phyloP scores from a whole-genome alignment of 2,113 vertebrate genomes.

The Balaeniceps rex region DNA sequence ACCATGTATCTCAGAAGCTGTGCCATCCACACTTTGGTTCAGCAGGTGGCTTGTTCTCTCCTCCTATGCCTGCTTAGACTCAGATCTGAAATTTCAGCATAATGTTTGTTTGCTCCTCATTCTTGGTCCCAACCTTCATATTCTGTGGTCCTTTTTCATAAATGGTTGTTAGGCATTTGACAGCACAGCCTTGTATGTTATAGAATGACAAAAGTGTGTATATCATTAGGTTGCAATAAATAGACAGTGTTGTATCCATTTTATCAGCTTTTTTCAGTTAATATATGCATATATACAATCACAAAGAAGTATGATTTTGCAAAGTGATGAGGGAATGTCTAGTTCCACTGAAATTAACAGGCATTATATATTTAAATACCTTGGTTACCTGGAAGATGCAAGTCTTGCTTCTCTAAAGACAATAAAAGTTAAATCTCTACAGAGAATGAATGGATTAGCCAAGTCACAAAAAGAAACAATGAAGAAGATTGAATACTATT shows the following conservation, averaged over 20 bases:
- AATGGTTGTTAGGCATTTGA: background rate
- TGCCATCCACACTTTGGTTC: background rate
- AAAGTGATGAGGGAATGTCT: background rate
- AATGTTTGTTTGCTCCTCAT: background rate
- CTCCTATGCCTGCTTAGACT: background rate
- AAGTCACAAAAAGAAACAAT: background rate
- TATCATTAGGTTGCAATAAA: background rate
- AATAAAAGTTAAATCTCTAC: background rate
- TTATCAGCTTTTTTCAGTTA: background rate
- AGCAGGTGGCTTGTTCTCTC: background rate
- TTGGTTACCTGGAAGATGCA: background rate
- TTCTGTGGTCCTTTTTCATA: background rate
- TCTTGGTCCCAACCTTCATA: background rate
- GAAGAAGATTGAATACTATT: background rate
- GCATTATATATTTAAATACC: background rate
- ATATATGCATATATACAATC: background rate
- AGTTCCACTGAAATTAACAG: background rate
- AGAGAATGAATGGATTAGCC: background rate
- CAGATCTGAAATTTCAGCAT: background rate
- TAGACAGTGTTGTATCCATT: background rate
- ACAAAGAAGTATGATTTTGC: background rate
- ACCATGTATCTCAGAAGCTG: background rate
- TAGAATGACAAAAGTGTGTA: background rate
- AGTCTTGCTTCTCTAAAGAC: background rate
- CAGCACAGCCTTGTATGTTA: background rate